These are phyloP conservation scores for Nylanderia fulva DNA, from an alignment of 1,140 invertebrate genomes.

Conservation along the genomic window DNA sequence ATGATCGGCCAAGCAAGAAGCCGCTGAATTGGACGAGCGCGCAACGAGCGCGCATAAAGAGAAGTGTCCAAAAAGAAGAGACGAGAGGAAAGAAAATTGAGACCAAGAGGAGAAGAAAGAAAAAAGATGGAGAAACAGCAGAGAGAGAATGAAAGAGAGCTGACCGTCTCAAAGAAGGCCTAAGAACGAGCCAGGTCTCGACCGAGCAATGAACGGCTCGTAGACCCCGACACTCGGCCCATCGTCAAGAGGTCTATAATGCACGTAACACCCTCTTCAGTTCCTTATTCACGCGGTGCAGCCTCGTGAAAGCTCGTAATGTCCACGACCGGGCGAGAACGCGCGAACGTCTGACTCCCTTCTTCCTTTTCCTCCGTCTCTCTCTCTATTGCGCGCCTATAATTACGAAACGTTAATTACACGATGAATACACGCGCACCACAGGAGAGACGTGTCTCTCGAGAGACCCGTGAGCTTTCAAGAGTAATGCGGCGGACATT, in stretches of 20 bases:
- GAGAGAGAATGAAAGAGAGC: too few species aligned
- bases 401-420: constrained; percentile 81
- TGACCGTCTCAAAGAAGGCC: constrained; percentile 58
- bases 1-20: constrained; percentile 4
- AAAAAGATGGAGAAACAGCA: not conserved
- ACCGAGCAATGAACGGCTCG: constrained; percentile 69
- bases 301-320: constrained; percentile 77
- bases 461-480: constrained; percentile 69
- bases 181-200: constrained; percentile 69
- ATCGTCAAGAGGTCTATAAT: constrained; percentile 73
- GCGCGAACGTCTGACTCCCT: constrained; percentile 50
- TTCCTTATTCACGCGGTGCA: constrained; percentile 74
- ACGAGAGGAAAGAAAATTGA: constrained; percentile 49
- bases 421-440: constrained; percentile 74
- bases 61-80: constrained; percentile 38
- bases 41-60: not conserved
- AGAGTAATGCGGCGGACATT: constrained; percentile 67
- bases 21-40: constrained; percentile 17
- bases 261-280: constrained; percentile 73
- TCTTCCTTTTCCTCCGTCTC: constrained; percentile 4
- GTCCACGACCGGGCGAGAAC: constrained; percentile 65
- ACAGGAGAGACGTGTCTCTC: constrained; percentile 62
- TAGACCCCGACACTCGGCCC: constrained; percentile 67
- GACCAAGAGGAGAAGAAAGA: not conserved
- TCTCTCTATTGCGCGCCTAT: constrained; percentile 65